Percentiles rank a stretch among this genome's conserved stretches.
Conservation (phyloP, 2,888 invertebrate species). For the Gnatocerus cornutus region DNA sequence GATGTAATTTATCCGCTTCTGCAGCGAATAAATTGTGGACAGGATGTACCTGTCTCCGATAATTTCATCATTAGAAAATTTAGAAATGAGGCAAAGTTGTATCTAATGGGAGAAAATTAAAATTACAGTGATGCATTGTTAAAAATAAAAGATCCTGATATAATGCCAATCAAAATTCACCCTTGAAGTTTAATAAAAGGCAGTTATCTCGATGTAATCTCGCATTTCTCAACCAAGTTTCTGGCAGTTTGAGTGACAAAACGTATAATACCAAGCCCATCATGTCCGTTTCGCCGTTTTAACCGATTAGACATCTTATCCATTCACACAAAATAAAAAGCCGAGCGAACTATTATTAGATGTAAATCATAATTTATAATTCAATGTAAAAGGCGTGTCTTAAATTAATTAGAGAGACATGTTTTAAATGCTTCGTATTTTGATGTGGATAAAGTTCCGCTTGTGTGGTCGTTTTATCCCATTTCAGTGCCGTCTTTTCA, state of each 20-base stretch:
- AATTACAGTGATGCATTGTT: too few species aligned
- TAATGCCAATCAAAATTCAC: neutral
- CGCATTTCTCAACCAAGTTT: slow-evolving; percentile 18
- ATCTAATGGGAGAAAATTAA: too few species aligned
- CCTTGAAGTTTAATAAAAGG: slow-evolving; percentile 44
- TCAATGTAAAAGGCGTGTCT: slow-evolving; percentile 51
- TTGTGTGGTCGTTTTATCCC: slow-evolving; percentile 41
- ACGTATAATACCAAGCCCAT: slow-evolving; percentile 59
- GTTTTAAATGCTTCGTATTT: slow-evolving; percentile 52
- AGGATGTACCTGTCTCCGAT: neutral
- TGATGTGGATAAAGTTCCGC: slow-evolving; percentile 41
- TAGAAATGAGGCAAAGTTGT: neutral
- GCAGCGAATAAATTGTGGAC: neutral
- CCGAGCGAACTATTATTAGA: slow-evolving; percentile 39
- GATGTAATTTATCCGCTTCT: neutral
- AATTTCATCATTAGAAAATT: neutral
- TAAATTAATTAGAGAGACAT: slow-evolving; percentile 55
- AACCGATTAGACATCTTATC: slow-evolving; percentile 51
- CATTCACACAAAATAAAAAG: slow-evolving; percentile 38
- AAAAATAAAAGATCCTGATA: too few species aligned
- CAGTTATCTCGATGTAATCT: slow-evolving; percentile 33
- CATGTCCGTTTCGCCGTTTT: slow-evolving; percentile 61
- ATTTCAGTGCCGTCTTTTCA: slow-evolving; percentile 19
- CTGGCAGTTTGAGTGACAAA: slow-evolving; percentile 54
- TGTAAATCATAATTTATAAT: slow-evolving; percentile 47